Percentiles rank a stretch among this genome's conserved stretches.
phyloP scores from a whole-genome alignment of 2,113 vertebrate genomes.

The Phrynocephalus versicolor region DNA sequence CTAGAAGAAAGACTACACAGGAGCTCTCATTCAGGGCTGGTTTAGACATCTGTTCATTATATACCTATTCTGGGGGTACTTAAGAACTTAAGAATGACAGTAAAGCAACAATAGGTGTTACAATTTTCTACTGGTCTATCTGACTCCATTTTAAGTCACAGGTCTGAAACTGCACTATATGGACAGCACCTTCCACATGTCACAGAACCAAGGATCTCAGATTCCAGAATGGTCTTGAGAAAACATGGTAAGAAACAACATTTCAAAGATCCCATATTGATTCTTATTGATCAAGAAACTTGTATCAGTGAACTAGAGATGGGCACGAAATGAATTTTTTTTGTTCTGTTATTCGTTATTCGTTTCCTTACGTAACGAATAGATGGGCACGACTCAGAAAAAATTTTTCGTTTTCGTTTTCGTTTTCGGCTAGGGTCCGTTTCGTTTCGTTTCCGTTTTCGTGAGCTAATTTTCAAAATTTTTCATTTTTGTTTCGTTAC shows the following conservation, averaged over 20 bases:
- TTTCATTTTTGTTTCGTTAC: too few species aligned
- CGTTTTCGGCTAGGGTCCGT: too few species aligned
- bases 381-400: too few species aligned
- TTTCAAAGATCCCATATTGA: not conserved
- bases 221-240: not conserved
- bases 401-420: too few species aligned
- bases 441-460: too few species aligned
- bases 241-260: too few species aligned
- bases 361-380: too few species aligned
- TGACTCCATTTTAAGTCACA: not conserved
- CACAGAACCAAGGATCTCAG: not conserved
- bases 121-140: not conserved
- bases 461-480: too few species aligned
- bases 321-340: too few species aligned
- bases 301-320: not conserved
- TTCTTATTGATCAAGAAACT: not conserved
- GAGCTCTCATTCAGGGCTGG: not conserved
- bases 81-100: not conserved
- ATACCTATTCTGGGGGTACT: constrained; percentile 1
- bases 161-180: not conserved
- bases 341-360: too few species aligned
- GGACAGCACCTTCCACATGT: not conserved
- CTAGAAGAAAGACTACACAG: not conserved
- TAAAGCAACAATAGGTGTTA: too few species aligned
- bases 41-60: not conserved